Evolutionary conservation across 2,113 vertebrate genomes (phyloP), one percentile per base, ranked within the genome.

Genomic region (Edolisoma coerulescens): DNA sequence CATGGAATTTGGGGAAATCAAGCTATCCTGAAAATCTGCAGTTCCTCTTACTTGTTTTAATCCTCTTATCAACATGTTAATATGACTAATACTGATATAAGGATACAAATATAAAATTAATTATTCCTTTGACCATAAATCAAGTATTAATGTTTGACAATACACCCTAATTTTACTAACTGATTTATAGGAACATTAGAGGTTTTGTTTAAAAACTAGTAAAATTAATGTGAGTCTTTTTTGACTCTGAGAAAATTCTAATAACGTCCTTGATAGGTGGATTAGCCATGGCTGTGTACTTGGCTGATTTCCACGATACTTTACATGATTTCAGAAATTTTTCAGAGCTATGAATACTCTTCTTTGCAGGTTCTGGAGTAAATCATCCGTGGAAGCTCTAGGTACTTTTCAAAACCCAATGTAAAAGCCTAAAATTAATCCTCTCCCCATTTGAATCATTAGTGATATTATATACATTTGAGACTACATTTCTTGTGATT

Each of bases 251-350:
- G 37, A 23, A 77, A 91, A 77, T 67, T 88, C 45, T 73, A 12
- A 16, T 37, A 41, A 44, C 8, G 16, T 26, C 28, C 19, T 61
- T 74, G 6, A 78, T 26, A 84, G 3, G 19, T 63, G 30, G 9
- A 54, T 61, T 24, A 77, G 5, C 42, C 14, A 23, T 21, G 9
- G 7, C 52, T 76, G 27, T 15, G 9, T 45, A 47, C 7, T 45
- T 4, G 3, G 16, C 9, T 59, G 16, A 76, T 35, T 88, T 87
- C 27, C 17, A 59, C 0, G 0, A 24, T 52, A 69, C 2, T 11
- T 69, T n/a, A 57, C 5, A 33, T 1, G 2, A 63, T 61, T 75
- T 79, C 39, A 53, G 17, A 91, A 91, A 22, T 30, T 60, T 88
- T 91, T 74, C 45, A 59, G 20, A 89, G 65, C 22, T 45, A 28